Percentiles rank a stretch among this genome's conserved stretches.
Evolutionary conservation across 1,140 invertebrate species (phyloP).

Genomic region (Aphis craccivora): DNA sequence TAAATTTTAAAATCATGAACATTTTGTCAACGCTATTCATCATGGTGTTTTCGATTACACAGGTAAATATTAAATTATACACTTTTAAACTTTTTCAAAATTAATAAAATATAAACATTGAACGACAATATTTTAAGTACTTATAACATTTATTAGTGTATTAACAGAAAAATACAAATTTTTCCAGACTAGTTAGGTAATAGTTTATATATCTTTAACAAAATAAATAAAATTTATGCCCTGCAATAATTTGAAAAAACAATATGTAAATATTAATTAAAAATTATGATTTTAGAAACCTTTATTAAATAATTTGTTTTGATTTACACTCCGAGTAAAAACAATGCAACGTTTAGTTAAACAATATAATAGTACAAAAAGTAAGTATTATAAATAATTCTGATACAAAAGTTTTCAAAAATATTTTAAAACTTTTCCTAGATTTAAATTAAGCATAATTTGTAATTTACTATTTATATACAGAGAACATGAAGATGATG

Average conservation of each 20-base stretch:
- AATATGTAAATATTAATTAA: not conserved
- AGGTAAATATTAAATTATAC: slow-evolving; percentile 16
- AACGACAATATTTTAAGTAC: not conserved
- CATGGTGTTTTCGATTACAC: not conserved
- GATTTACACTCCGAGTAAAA: not conserved
- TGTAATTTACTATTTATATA: not conserved
- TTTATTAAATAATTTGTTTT: not conserved
- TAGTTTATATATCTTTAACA: not conserved
- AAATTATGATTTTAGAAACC: not conserved
- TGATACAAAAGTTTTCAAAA: not conserved
- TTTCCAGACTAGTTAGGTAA: not conserved
- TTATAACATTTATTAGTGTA: not conserved
- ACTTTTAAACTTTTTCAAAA: not conserved
- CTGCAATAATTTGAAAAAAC: not conserved
- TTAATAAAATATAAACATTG: not conserved
- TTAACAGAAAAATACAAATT: too few relatives aligned
- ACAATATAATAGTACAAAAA: not conserved
- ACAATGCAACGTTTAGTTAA: not conserved
- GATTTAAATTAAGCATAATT: not conserved
- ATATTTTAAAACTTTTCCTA: not conserved
- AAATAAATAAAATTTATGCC: too few relatives aligned
- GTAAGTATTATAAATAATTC: not conserved
- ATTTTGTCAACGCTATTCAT: not conserved
- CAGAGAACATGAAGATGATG: not conserved
- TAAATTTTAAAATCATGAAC: not conserved